Conservation (phyloP, 2,113 vertebrate genomes). For the Mixornis gularis region DNA sequence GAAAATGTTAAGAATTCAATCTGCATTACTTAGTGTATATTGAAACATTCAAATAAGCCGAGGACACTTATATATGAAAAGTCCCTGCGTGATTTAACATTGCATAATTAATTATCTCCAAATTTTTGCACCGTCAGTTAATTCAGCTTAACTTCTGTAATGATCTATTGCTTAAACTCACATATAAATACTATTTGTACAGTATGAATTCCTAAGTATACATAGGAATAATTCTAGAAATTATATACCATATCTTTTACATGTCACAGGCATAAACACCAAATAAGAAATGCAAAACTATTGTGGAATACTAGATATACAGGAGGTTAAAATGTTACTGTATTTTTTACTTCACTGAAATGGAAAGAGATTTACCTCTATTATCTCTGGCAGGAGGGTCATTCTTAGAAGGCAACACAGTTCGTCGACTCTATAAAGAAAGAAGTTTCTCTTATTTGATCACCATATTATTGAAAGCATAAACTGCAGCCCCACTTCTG, state of each 20-base stretch:
- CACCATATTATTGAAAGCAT: neutral
- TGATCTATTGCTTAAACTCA: neutral
- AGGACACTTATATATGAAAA: neutral
- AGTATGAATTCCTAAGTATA: neutral
- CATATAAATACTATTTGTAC: neutral
- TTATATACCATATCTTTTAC: neutral
- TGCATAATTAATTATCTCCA: neutral
- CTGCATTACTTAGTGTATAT: neutral
- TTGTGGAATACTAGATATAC: neutral
- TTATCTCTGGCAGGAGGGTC: conserved; percentile 86
- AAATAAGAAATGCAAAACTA: neutral
- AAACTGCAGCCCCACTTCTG: neutral
- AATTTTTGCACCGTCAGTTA: neutral
- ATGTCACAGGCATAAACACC: neutral
- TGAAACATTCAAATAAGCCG: neutral
- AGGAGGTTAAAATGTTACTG: neutral
- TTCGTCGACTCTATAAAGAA: conserved; percentile 78
- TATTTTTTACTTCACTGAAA: neutral
- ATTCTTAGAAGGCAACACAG: conserved; percentile 78
- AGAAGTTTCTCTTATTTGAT: neutral
- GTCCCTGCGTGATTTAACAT: neutral
- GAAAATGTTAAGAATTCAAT: neutral
- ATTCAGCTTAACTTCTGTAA: neutral
- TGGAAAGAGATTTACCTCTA: conserved; percentile 76
- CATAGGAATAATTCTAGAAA: neutral